A percentile compares a stretch with the other conserved stretches of the same genome.
Conservation (phyloP, 2,888 invertebrate genomes). For the Hetaerina titia region DNA sequence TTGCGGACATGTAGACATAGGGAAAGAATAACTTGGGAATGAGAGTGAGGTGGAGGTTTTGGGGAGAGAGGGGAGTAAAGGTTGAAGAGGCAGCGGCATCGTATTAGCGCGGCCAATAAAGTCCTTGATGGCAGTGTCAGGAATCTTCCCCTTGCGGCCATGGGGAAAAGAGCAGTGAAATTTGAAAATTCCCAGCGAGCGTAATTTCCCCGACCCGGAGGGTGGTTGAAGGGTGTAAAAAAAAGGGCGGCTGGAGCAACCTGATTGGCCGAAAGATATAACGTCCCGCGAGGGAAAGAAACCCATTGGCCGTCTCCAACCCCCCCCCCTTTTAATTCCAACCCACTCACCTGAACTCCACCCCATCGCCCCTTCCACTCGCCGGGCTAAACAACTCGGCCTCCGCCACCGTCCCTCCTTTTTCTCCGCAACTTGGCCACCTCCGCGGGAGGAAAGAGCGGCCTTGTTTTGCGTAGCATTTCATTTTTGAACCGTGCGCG, state of each 20-base stretch:
- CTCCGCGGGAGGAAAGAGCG: neutral
- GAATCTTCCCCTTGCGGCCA: neutral
- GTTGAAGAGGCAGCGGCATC: neutral
- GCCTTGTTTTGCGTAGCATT: constrained; percentile 49
- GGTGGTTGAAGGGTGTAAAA: neutral
- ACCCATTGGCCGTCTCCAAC: neutral
- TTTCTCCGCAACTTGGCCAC: neutral
- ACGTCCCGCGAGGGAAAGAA: constrained; percentile 20
- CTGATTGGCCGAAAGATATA: constrained; percentile 10
- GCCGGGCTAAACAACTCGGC: no score
- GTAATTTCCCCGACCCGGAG: neutral
- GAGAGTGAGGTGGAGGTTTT: neutral
- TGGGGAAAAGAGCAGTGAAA: neutral
- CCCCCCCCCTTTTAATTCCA: neutral
- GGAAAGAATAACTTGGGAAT: neutral
- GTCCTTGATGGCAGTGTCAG: constrained; percentile 15
- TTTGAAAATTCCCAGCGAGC: constrained; percentile 33
- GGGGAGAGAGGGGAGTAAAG: neutral
- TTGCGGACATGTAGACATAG: neutral
- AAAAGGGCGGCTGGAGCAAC: neutral
- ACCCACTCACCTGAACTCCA: constrained; percentile 8
- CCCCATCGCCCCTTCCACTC: neutral
- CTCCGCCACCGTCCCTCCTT: neutral
- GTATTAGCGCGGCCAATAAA: constrained; percentile 27
- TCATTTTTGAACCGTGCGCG: constrained; percentile 42